phyloP scores from a whole-genome alignment of 2,888 invertebrate genomes.

The Diaperis boleti region DNA sequence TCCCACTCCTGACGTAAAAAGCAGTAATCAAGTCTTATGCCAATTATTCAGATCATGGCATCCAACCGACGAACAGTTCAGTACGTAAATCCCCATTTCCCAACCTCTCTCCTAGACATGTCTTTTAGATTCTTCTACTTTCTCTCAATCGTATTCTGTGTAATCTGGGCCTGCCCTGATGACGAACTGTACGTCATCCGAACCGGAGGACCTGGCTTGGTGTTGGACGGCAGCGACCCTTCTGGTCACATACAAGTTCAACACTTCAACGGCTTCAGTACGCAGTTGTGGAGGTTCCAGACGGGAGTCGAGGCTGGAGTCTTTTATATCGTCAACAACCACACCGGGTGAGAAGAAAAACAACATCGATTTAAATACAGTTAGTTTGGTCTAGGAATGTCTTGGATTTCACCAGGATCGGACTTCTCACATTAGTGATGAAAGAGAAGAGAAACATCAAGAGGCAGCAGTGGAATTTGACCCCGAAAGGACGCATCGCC shows the following conservation, averaged over 20 bases:
- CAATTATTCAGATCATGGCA: too few relatives aligned
- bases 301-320: background rate
- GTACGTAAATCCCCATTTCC: too few relatives aligned
- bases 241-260: background rate
- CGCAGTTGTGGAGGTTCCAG: slow-evolving; percentile 1
- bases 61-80: too few relatives aligned
- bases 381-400: background rate
- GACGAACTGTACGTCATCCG: background rate
- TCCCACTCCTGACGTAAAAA: too few relatives aligned
- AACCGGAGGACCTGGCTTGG: background rate
- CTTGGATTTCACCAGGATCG: background rate
- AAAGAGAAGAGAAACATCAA: background rate
- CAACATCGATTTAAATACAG: too few relatives aligned
- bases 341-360: background rate
- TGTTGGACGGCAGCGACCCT: background rate
- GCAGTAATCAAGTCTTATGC: too few relatives aligned
- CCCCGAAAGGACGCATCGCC: background rate
- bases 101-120: too few relatives aligned
- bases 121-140: too few relatives aligned
- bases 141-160: too few relatives aligned
- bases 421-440: too few relatives aligned
- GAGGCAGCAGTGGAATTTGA: background rate
- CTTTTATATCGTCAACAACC: background rate
- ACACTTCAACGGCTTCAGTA: background rate
- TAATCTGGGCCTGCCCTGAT: background rate